phyloP scores from a whole-genome alignment of 2,797 vertebrate genomes.

The Anableps anableps region DNA sequence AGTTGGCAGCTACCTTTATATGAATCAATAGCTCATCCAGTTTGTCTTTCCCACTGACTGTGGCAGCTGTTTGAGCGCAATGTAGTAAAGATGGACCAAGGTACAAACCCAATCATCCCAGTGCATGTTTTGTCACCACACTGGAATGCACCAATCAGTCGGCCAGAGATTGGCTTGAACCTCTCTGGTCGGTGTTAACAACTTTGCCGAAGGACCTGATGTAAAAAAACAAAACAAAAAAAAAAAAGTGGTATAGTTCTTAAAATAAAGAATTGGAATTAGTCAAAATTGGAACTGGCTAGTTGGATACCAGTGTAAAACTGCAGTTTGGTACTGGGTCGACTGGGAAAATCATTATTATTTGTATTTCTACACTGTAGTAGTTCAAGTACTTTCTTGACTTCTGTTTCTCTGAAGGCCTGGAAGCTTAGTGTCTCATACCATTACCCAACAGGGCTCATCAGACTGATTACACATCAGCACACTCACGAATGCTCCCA shows the following conservation, averaged over 20 bases:
- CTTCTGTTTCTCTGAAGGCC: constrained; percentile 26
- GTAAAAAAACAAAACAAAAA: too few species aligned
- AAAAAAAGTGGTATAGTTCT: not conserved
- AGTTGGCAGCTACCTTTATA: constrained; percentile 13
- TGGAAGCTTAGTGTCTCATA: constrained; percentile 39
- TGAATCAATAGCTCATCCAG: constrained; percentile 12
- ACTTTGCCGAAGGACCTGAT: not conserved
- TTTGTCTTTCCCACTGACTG: not conserved
- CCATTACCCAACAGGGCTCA: constrained; percentile 57
- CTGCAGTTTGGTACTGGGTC: not conserved
- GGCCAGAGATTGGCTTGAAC: not conserved
- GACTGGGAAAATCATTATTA: not conserved
- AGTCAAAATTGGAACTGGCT: not conserved
- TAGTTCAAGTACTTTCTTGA: constrained; percentile 20
- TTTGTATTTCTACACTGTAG: constrained; percentile 15
- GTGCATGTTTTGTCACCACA: constrained; percentile 2
- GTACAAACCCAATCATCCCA: constrained; percentile 25
- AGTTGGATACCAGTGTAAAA: not conserved
- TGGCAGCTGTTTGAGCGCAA: constrained; percentile 20
- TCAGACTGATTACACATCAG: constrained; percentile 67
- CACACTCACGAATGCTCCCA: constrained; percentile 43
- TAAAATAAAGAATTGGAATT: not conserved
- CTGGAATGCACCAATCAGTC: not conserved
- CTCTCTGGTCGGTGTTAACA: not conserved
- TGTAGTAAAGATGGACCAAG: constrained; percentile 5